Evolutionary conservation across 2,113 vertebrate genomes (phyloP).

Genomic region (Corvus hawaiiensis): DNA sequence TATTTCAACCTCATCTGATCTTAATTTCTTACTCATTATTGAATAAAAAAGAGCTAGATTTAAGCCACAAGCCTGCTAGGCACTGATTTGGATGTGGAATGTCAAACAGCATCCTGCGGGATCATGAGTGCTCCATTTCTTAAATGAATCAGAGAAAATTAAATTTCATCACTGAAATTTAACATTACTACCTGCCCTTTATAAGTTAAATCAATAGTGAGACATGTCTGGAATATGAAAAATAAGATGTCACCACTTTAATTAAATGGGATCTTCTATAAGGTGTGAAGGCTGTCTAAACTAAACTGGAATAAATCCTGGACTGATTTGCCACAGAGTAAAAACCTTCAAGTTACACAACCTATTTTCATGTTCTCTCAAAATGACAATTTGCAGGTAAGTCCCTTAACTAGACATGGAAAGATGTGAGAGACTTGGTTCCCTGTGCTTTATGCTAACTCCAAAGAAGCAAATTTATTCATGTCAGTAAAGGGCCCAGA

Average conservation of each 20-base stretch:
- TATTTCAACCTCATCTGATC: neutral
- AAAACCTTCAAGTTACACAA: neutral
- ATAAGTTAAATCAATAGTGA: neutral
- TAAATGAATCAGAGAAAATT: neutral
- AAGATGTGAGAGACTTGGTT: fast-evolving
- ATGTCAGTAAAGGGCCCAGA: neutral
- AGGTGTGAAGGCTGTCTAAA: neutral
- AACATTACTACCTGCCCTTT: neutral
- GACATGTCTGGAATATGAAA: neutral
- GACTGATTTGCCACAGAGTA: neutral
- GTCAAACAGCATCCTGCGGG: neutral
- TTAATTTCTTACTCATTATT: neutral
- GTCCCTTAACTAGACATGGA: neutral
- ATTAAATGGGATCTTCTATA: neutral
- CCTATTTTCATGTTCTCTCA: neutral
- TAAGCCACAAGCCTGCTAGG: neutral
- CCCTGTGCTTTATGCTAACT: neutral
- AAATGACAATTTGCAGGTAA: neutral
- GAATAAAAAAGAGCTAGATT: neutral
- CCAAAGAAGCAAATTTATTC: neutral
- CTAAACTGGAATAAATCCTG: neutral
- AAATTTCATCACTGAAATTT: neutral
- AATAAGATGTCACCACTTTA: neutral
- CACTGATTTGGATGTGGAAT: neutral
- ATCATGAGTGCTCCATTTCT: neutral